Evolutionary conservation across 2,888 invertebrate genomes (phyloP), one percentile per base, ranked within the genome.

Genomic region (Hyppa rectilinea): DNA sequence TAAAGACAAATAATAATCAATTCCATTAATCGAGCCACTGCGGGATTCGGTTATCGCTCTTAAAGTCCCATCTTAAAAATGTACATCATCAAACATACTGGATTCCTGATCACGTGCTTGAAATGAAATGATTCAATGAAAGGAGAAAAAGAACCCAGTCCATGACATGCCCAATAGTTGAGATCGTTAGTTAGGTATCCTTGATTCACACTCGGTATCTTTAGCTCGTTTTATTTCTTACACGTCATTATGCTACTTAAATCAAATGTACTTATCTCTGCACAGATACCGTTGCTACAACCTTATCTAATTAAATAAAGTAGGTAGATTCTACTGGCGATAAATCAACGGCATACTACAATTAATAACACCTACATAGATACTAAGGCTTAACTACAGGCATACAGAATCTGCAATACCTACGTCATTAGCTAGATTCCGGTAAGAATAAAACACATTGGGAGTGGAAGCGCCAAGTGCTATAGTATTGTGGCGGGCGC

Each of bases 321-420:
- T 81, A 74, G 29, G 64, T 68, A 73, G 45, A 65, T 81, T 56
- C 74, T 83, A 83, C 76, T 56, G 60, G 68, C 75, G 78, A 82
- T 62, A 77, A 61, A 47, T 40, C 60, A 72, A 63, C 64, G 53
- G 58, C 43, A 74, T 53, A 63, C 61, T 69, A 69, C 71, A 72
- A 56, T 61, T 34, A 40, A 61, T 45, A 47, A 72, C 58, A 71
- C 75, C 56, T 80, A 80, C 60, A 45, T 40, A 56, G 63, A 76
- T 67, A 76, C 71, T 34, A 66, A 69, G 62, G 71, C 74, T 65
- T 60, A 76, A 79, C 80, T 79, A 79, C 76, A 65, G 71, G 71
- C 79, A 65, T 59, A 65, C 49, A 65, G 20, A 69, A 62, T 63
- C 34, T 50, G 53, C 62, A 69, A 55, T 43, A 75, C 53, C 31